A percentile compares a stretch with the other conserved stretches of the same genome.
Conservation (phyloP, 2,888 invertebrate genomes). For the Drosophila mimetica region DNA sequence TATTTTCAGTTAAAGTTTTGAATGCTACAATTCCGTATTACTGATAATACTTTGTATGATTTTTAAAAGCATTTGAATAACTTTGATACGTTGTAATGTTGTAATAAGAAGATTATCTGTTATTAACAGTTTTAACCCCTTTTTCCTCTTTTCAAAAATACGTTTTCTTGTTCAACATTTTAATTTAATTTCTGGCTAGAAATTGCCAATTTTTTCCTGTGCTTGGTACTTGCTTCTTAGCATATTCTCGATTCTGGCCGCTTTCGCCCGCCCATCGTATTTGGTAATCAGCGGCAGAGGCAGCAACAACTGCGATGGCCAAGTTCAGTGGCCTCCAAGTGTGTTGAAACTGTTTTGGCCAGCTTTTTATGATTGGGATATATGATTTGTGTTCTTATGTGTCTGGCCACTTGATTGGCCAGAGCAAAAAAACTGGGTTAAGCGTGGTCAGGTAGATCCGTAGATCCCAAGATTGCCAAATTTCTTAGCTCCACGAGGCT, state of each 20-base stretch:
- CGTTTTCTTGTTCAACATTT: too few species aligned
- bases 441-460: conserved; percentile 49
- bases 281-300: conserved; percentile 67
- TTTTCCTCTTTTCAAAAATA: too few species aligned
- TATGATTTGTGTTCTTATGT: conserved; percentile 28
- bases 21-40: too few species aligned
- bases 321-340: conserved; percentile 79
- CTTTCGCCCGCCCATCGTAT: conserved; percentile 71
- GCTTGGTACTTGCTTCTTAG: conserved; percentile 7
- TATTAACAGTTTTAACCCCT: too few species aligned
- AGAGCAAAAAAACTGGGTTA: conserved; percentile 68
- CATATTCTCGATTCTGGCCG: conserved; percentile 48
- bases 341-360: conserved; percentile 59
- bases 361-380: conserved; percentile 26
- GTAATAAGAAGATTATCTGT: too few species aligned
- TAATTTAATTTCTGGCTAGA: too few species aligned
- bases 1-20: too few species aligned
- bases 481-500: conserved; percentile 2
- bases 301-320: conserved; percentile 43
- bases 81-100: too few species aligned
- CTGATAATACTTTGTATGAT: too few species aligned
- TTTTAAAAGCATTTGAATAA: too few species aligned
- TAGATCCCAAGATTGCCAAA: conserved; percentile 23
- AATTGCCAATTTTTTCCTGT: background rate
- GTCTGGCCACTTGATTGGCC: conserved; percentile 7